Evolutionary conservation across 2,113 vertebrate species (phyloP), one percentile per base, ranked within the genome.

Genomic region (Malaclemys terrapin): DNA sequence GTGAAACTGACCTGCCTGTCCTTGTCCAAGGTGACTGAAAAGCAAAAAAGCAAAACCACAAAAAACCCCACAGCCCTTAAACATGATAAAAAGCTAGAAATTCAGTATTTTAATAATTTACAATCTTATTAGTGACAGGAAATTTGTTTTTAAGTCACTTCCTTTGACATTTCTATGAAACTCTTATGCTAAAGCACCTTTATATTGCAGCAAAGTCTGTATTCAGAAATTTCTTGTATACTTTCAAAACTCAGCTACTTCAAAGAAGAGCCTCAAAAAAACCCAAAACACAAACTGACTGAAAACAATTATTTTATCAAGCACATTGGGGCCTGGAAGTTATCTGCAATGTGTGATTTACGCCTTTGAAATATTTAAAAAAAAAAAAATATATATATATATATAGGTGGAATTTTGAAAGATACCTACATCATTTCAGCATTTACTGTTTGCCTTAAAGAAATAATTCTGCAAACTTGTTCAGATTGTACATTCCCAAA

Each of bases 1-100:
- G 75, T 7, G 1, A 87, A 69, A 25, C 65, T 0, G 31, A 52
- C 76, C 47, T 24, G 5, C 49, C 54, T 91, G 4, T 52, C n/a
- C 52, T 82, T 93, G 93, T 47, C 95, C 87, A 94, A 88, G 90
- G 87, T 0, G 42, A 94, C 79, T 89, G 45, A 69, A 35, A 65
- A 35, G 14, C 29, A 62, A 62, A 35, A 24, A 35, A 49, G 10
- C 53, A 53, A 53, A 35, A 65, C 12, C 25, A 59, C 2, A 59
- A 31, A 59, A 59, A 25, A 57, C 4, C 19, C 54, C 54, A 22
- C 3, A 5, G 24, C 24, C 56, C 24, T 25, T 19, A 38, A 69
- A 69, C 65, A 69, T 69, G 19, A 38, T 69, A 35, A 65, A 35
- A n/a, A 69, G 65, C 65, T 38, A 38, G 17, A 69, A n/a, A 38